These are phyloP conservation scores for Lipophrys pholis DNA, from an alignment of 2,113 vertebrate genomes.

Conservation along the genomic window DNA sequence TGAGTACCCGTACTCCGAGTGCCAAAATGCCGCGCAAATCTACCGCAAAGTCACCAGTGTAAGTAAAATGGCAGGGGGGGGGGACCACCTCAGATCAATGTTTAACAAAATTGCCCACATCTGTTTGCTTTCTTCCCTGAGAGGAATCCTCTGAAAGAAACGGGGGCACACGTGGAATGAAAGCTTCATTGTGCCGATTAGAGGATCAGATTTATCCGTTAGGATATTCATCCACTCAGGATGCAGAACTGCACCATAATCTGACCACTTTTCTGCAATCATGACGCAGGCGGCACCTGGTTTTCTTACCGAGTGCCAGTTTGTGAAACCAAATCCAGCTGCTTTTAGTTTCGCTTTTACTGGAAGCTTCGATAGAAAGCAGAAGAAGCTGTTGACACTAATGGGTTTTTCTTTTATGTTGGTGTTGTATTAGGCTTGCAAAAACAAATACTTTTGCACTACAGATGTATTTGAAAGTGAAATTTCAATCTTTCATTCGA, in stretches of 20 bases:
- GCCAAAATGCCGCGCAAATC: conserved; percentile 98
- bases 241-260: not conserved
- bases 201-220: conserved; percentile 32
- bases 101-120: conserved; percentile 53
- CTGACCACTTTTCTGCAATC: not conserved
- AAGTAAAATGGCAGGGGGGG: conserved; percentile 70
- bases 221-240: conserved; percentile 28
- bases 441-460: not conserved
- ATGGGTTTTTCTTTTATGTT: not conserved
- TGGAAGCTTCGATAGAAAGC: conserved; percentile 1
- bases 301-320: conserved; percentile 30
- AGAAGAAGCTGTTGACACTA: not conserved
- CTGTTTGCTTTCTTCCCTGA: conserved; percentile 28
- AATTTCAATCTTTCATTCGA: not conserved
- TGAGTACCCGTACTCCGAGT: conserved; percentile 97
- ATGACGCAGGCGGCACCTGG: conserved; percentile 28
- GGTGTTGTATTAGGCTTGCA: not conserved
- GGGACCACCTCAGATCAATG: not conserved
- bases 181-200: conserved; percentile 1
- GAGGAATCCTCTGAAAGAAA: conserved; percentile 25
- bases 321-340: conserved; percentile 12
- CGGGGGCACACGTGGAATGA: not conserved
- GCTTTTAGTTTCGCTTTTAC: not conserved
- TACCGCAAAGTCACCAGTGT: conserved; percentile 99
- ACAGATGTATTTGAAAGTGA: not conserved